These are phyloP conservation scores for Pituophis catenifer DNA, from an alignment of 2,113 vertebrate genomes.

Conservation along the genomic window DNA sequence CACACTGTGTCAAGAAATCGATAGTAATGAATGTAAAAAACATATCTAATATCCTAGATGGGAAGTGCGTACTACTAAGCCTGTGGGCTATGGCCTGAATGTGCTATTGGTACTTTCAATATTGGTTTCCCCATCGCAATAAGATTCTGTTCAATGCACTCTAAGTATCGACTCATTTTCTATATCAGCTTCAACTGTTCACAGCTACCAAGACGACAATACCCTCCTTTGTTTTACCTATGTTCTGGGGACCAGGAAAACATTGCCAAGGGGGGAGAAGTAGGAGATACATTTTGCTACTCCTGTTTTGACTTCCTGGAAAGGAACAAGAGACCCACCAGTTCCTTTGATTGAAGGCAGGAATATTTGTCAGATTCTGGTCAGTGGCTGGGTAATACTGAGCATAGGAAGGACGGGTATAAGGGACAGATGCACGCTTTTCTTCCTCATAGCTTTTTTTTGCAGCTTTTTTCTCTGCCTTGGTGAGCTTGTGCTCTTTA, in stretches of 20 bases:
- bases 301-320: background rate
- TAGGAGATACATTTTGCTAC: background rate
- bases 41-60: background rate
- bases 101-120: background rate
- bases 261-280: background rate
- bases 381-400: conserved; percentile 95
- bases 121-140: background rate
- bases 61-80: background rate
- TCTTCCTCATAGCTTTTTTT: conserved; percentile 99
- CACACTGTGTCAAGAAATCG: background rate
- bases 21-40: background rate
- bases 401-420: conserved; percentile 92
- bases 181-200: background rate
- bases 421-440: conserved; percentile 94
- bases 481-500: conserved; percentile 94
- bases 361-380: conserved; percentile 88
- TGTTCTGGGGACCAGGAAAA: background rate
- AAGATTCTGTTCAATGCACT: background rate
- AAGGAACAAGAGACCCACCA: conserved; percentile 76
- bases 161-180: background rate
- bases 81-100: background rate
- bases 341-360: conserved; percentile 94
- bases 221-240: background rate
- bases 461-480: conserved; percentile 97
- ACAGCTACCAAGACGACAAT: background rate